These are phyloP conservation scores for Oncorhynchus gorbuscha DNA, from an alignment of 2,113 vertebrate genomes.

Conservation along the genomic window DNA sequence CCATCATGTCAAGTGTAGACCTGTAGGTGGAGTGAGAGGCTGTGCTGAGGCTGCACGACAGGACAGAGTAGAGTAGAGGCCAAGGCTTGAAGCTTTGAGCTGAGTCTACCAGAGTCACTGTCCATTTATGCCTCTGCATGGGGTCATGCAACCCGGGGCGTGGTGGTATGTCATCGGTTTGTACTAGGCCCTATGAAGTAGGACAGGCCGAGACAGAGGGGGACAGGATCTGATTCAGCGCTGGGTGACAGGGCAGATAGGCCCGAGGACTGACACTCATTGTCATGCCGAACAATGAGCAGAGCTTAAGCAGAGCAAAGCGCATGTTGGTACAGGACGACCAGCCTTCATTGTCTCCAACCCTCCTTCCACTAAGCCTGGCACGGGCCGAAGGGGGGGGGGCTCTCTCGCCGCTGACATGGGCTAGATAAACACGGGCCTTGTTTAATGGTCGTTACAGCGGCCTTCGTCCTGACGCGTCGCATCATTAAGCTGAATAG, in stretches of 20 bases:
- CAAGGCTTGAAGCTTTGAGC: conserved; percentile 37
- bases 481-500: conserved; percentile 41
- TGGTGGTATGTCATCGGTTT: conserved; percentile 60
- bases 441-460: conserved; percentile 48
- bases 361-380: conserved; percentile 24
- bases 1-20: not conserved
- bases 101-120: conserved; percentile 55
- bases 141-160: conserved; percentile 26
- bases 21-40: not conserved
- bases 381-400: conserved; percentile 19
- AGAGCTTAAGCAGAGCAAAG: not conserved
- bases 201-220: conserved; percentile 45
- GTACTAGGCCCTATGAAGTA: conserved; percentile 44
- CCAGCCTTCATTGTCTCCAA: conserved; percentile 32
- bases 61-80: conserved; percentile 34
- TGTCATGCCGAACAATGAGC: conserved; percentile 53
- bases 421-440: conserved; percentile 43
- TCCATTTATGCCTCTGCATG: conserved; percentile 53
- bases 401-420: not conserved
- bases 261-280: conserved; percentile 32
- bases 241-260: conserved; percentile 14
- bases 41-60: conserved; percentile 13
- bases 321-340: conserved; percentile 46
- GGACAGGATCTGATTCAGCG: conserved; percentile 67
- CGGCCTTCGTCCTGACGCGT: conserved; percentile 32